phyloP scores from a whole-genome alignment of 2,113 vertebrate genomes.

The Mustela lutreola region DNA sequence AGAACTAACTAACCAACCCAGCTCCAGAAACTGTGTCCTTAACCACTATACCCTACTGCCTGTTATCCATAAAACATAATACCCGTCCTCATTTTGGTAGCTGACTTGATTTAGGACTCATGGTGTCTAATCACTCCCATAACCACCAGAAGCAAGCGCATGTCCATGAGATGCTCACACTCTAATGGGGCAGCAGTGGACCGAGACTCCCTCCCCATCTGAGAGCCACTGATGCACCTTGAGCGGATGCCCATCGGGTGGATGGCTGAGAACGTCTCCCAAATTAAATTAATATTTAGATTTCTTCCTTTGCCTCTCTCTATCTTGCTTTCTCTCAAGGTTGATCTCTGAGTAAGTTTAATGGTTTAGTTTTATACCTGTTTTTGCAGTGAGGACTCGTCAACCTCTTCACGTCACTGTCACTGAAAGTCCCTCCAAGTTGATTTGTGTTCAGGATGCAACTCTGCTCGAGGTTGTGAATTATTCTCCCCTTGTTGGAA shows the following conservation, averaged over 20 bases:
- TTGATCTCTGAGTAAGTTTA: background rate
- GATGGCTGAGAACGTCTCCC: background rate
- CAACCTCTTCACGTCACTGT: background rate
- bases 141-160: background rate
- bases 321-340: background rate
- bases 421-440: background rate
- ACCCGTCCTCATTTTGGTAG: background rate
- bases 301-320: background rate
- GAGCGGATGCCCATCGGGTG: accelerated
- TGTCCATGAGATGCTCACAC: background rate
- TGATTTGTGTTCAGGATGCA: background rate
- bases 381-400: background rate
- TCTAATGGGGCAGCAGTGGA: background rate
- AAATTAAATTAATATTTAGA: background rate
- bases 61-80: background rate
- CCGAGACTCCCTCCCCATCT: accelerated
- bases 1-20: background rate
- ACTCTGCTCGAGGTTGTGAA: background rate
- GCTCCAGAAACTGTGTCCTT: background rate
- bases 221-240: accelerated
- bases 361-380: background rate
- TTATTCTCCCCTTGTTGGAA: background rate
- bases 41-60: background rate
- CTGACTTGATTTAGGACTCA: background rate
- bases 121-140: background rate